Evolutionary conservation across 1,140 invertebrate species (phyloP), one percentile per base, ranked within the genome.

Genomic region (Seison nebaliae): DNA sequence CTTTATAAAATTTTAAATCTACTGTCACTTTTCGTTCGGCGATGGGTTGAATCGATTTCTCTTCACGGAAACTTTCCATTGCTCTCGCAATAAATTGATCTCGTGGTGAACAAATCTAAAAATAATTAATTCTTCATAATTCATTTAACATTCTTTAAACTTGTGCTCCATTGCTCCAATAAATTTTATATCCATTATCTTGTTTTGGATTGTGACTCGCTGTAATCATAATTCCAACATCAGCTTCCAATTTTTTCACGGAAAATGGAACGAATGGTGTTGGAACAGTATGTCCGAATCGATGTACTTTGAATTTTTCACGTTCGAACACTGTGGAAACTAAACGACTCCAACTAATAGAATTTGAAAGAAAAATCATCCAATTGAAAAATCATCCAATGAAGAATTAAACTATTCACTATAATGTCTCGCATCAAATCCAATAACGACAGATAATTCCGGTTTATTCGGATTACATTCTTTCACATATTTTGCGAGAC

Each of bases 141-240:
- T 11, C 28, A 46, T 14, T 15, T 9, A 42, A 30, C 11, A 35
- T 14, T 23, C 2, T 17, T 18, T 28, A 47, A 47, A 69, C 68
- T 57, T 73, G 86, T n/a, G 76, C 71, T 1, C 81, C 80, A 59
- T 93, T 91, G 15, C 62, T 60, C 73, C 81, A 86, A 54, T 91
- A 94, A 4, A 62, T 79, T 65, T 98, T 98, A 53, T 94, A 96
- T 4, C 91, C 91, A 60, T 98, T 98, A 52, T 98, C 86, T 34
- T 93, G 72, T 60, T 91, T 93, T 0, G 86, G 88, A 64, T 98
- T 98, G 48, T 98, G 88, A 0, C 84, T 94, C 0, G 91, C 88
- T 11, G 91, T 98, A 0, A 96, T 69, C 79, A 93, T 84, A 5
- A 93, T 67, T 4, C 84, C 84, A 34, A 70, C 72, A 4, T 68